A percentile compares a stretch with the other conserved stretches of the same genome.
phyloP scores from a whole-genome alignment of 2,888 invertebrate genomes.

The Acholoe squamosa region DNA sequence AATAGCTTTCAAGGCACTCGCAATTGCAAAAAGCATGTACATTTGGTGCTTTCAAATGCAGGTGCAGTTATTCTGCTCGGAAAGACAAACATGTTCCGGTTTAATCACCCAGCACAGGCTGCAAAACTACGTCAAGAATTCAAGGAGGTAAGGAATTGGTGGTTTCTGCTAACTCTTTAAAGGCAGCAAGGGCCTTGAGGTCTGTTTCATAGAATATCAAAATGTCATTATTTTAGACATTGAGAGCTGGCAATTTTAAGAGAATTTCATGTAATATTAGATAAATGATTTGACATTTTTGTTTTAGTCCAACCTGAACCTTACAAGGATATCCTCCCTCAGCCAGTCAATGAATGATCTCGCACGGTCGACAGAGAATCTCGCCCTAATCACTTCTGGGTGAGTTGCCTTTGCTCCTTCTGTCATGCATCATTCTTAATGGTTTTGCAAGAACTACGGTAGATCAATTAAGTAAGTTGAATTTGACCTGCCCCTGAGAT shows the following conservation, averaged over 20 bases:
- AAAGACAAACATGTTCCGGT: constrained; percentile 69
- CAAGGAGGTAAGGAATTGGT: constrained; percentile 64
- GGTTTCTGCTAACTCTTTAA: too few species aligned
- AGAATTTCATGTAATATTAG: too few species aligned
- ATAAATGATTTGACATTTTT: neutral
- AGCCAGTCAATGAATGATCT: constrained; percentile 93
- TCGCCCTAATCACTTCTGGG: constrained; percentile 66
- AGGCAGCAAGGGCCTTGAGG: too few species aligned
- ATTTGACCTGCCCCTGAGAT: too few species aligned
- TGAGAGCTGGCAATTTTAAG: too few species aligned
- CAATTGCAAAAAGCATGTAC: too few species aligned
- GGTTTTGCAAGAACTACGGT: too few species aligned
- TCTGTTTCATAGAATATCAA: too few species aligned
- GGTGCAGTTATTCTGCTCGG: constrained; percentile 86
- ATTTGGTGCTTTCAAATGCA: constrained; percentile 75
- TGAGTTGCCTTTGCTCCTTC: constrained; percentile 47
- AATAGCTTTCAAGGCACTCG: too few species aligned
- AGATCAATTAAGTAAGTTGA: too few species aligned
- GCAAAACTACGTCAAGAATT: constrained; percentile 69
- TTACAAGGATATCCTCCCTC: constrained; percentile 91
- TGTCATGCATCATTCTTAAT: too few species aligned
- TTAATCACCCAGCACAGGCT: constrained; percentile 71
- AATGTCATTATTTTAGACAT: too few species aligned
- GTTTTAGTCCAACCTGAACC: constrained; percentile 87
- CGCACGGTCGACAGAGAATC: constrained; percentile 77